phyloP scores from a whole-genome alignment of 1,140 invertebrate genomes.

The Psilanteris sp. region DNA sequence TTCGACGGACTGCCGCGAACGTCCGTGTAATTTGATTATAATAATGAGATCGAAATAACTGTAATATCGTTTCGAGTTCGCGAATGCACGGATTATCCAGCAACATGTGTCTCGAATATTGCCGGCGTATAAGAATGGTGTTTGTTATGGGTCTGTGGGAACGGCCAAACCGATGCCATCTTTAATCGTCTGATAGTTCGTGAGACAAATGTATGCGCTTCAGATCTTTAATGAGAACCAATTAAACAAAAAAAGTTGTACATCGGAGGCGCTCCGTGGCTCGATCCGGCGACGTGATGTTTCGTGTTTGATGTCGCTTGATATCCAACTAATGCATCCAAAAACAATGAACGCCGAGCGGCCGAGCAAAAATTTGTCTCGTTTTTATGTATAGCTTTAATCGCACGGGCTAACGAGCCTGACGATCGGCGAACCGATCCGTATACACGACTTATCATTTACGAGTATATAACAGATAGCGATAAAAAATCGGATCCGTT shows the following conservation, averaged over 20 bases:
- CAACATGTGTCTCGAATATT: conserved; percentile 14
- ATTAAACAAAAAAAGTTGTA: conserved; percentile 18
- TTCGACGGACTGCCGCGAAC: conserved; percentile 1
- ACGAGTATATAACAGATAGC: no score
- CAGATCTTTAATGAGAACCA: conserved; percentile 36
- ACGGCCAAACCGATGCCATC: conserved; percentile 33
- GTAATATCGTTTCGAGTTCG: conserved; percentile 9
- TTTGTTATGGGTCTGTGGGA: conserved; percentile 44
- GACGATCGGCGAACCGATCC: no score
- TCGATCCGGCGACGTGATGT: no score
- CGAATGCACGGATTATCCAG: conserved; percentile 13
- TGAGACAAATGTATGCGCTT: conserved; percentile 18
- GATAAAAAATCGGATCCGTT: no score
- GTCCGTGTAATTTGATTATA: conserved; percentile 12
- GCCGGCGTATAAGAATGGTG: conserved; percentile 20
- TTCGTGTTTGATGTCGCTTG: no score
- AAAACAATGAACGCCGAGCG: no score
- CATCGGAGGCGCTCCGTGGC: conserved; percentile 1
- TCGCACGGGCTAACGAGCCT: no score
- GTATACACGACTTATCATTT: no score
- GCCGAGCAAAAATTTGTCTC: no score
- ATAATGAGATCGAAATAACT: conserved; percentile 29
- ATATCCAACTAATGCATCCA: no score
- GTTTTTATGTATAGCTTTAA: no score
- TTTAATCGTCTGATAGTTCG: conserved; percentile 26